These are phyloP conservation scores for Cyrtonyx montezumae DNA, from an alignment of 2,113 vertebrate genomes.

Conservation along the genomic window DNA sequence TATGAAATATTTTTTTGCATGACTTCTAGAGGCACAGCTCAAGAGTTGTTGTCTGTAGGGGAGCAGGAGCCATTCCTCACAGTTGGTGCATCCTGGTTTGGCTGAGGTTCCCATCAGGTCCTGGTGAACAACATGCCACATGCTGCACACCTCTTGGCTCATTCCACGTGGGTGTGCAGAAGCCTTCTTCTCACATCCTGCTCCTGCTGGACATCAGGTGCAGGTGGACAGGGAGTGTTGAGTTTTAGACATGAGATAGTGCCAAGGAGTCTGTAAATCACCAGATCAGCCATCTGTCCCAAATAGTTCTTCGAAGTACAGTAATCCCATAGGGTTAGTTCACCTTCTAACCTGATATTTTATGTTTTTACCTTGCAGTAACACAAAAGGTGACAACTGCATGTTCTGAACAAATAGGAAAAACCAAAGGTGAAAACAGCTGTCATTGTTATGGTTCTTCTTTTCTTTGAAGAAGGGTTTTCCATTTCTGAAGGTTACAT, in stretches of 20 bases:
- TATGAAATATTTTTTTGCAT: background rate
- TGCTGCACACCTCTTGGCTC: background rate
- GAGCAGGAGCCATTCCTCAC: fast-evolving
- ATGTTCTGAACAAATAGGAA: background rate
- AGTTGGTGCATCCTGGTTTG: background rate
- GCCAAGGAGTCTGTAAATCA: background rate
- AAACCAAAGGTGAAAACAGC: background rate
- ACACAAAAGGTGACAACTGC: fast-evolving
- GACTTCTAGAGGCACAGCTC: background rate
- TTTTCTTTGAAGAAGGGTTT: background rate
- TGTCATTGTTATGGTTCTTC: background rate
- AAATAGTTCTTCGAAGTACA: background rate
- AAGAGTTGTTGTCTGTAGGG: background rate
- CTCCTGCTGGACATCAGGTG: background rate
- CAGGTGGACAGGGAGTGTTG: background rate
- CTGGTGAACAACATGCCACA: fast-evolving
- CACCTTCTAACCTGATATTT: background rate
- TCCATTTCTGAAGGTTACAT: background rate
- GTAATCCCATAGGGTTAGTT: background rate
- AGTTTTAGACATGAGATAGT: background rate
- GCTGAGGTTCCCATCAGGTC: background rate
- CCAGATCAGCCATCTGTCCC: background rate
- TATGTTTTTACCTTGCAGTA: background rate
- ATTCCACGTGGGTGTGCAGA: background rate
- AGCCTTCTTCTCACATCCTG: background rate